Conservation (phyloP, 2,888 invertebrate species). For the Panorpa germanica region DNA sequence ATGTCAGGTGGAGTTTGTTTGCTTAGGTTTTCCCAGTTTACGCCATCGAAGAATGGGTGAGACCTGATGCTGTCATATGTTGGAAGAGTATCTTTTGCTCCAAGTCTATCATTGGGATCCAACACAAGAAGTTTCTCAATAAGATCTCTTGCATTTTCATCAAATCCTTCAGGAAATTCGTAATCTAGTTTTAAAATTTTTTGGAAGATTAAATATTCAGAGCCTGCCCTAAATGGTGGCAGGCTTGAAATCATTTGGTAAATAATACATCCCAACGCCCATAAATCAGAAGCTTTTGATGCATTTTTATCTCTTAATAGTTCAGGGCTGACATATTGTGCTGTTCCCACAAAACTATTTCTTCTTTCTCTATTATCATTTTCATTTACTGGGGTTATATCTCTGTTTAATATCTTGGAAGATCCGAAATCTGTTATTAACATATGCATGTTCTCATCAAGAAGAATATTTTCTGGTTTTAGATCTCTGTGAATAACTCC, state of each 20-base stretch:
- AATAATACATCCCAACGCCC: constrained; percentile 93
- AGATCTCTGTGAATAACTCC: constrained; percentile 90
- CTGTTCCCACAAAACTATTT: constrained; percentile 92
- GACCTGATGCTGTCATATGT: constrained; percentile 66
- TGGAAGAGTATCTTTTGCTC: constrained; percentile 50
- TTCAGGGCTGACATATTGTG: constrained; percentile 97
- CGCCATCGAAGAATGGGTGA: constrained; percentile 71
- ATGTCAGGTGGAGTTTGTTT: constrained; percentile 65
- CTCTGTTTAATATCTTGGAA: constrained; percentile 53
- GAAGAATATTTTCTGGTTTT: constrained; percentile 93
- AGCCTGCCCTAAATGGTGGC: constrained; percentile 80
- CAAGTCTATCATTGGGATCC: constrained; percentile 63
- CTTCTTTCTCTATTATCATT: constrained; percentile 27
- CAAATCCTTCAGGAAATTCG: constrained; percentile 84
- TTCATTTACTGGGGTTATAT: constrained; percentile 6
- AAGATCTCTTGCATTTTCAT: constrained; percentile 67
- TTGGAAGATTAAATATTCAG: constrained; percentile 91
- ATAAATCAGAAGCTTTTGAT: constrained; percentile 72
- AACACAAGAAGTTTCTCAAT: constrained; percentile 70
- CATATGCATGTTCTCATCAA: constrained; percentile 92
- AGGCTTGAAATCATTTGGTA: constrained; percentile 93
- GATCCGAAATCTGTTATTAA: constrained; percentile 96
- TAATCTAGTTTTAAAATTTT: constrained; percentile 84
- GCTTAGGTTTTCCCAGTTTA: constrained; percentile 66
- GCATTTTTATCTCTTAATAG: constrained; percentile 64